Conservation (phyloP, 2,797 vertebrate species). For the Pteropus rufus region DNA sequence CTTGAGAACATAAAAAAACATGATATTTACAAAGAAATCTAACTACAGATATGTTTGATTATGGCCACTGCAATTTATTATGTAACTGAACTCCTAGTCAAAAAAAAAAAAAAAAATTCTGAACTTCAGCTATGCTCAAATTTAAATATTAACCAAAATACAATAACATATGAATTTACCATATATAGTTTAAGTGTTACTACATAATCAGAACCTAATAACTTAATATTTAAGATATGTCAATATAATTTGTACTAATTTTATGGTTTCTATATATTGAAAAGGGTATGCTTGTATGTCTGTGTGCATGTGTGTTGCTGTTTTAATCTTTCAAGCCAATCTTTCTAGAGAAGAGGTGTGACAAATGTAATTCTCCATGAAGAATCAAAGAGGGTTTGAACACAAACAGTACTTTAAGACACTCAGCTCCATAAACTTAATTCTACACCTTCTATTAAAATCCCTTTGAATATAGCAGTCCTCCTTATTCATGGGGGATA, state of each 20-base stretch:
- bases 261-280: neutral
- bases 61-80: neutral
- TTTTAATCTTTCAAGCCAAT: neutral
- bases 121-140: neutral
- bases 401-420: neutral
- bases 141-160: neutral
- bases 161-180: neutral
- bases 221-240: neutral
- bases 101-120: neutral
- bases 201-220: neutral
- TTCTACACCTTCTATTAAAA: neutral
- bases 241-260: neutral
- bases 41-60: neutral
- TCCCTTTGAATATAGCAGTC: neutral
- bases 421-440: neutral
- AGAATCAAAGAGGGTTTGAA: neutral
- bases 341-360: neutral
- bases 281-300: neutral
- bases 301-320: neutral
- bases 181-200: neutral
- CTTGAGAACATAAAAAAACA: neutral
- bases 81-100: neutral
- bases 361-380: neutral
- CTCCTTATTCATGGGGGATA: no score
- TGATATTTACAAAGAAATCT: neutral